phyloP scores from a whole-genome alignment of 2,113 vertebrate species.

The Rhipidura dahli region DNA sequence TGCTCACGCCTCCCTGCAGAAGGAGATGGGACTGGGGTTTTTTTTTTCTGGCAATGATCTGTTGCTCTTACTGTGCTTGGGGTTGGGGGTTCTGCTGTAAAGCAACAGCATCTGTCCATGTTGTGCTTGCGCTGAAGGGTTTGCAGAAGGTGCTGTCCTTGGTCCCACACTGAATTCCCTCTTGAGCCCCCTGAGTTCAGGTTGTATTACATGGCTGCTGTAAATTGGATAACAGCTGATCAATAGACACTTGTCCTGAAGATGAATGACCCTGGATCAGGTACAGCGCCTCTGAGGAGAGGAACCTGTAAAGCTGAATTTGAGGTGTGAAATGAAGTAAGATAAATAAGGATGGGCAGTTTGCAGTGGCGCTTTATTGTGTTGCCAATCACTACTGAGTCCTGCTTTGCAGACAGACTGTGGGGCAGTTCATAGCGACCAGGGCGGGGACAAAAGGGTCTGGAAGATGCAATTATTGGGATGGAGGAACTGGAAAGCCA shows the following conservation, averaged over 20 bases:
- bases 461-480: not conserved
- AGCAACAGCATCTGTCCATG: not conserved
- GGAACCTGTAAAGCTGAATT: not conserved
- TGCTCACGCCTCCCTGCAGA: not conserved
- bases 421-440: not conserved
- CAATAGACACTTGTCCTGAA: constrained; percentile 33
- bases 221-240: constrained; percentile 36
- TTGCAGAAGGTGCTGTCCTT: not conserved
- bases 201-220: not conserved
- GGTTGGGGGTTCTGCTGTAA: not conserved
- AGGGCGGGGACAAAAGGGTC: not conserved
- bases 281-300: not conserved
- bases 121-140: not conserved
- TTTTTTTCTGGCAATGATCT: not conserved
- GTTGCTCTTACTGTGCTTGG: not conserved
- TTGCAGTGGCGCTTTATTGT: not conserved
- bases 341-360: not conserved
- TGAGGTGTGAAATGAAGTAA: not conserved
- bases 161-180: not conserved
- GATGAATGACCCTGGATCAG: not conserved
- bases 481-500: not conserved
- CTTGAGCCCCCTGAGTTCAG: not conserved
- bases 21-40: not conserved
- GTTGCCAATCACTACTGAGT: not conserved
- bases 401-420: not conserved